These are phyloP conservation scores for Anguilla megastoma DNA, from an alignment of 2,797 vertebrate genomes.

Conservation along the genomic window DNA sequence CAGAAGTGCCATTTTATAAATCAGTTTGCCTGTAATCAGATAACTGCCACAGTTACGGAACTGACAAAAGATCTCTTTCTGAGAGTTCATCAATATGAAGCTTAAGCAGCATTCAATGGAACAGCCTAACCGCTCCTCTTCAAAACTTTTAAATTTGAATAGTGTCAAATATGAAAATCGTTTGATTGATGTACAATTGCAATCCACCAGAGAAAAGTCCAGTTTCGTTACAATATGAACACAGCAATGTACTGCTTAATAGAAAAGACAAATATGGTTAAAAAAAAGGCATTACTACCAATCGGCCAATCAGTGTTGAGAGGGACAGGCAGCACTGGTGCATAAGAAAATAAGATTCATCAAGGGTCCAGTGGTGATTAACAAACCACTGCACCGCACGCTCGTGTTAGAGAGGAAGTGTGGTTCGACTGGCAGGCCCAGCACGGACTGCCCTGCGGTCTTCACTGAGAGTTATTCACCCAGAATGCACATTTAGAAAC, in stretches of 20 bases:
- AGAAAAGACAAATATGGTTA: neutral
- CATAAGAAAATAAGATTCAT: neutral
- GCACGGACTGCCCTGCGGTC: neutral
- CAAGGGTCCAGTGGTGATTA: neutral
- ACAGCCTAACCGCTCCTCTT: neutral
- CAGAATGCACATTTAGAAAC: neutral
- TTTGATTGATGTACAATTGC: neutral
- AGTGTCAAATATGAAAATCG: neutral
- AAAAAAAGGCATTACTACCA: neutral
- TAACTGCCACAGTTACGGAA: neutral
- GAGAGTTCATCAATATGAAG: conserved; percentile 4
- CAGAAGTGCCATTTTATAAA: conserved; percentile 1
- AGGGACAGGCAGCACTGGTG: neutral
- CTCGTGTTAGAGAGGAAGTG: neutral
- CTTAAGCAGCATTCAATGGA: neutral
- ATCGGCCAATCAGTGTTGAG: neutral
- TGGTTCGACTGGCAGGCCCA: neutral
- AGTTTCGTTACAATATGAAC: neutral
- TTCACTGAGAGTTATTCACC: neutral
- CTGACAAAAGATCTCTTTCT: neutral
- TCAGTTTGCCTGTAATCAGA: neutral
- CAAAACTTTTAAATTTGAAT: neutral
- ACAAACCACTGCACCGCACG: neutral
- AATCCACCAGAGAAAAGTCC: neutral
- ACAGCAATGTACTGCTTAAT: neutral